Percentiles rank a stretch among this genome's conserved stretches.
phyloP scores from a whole-genome alignment of 1,140 invertebrate genomes.

The Macrostomum lignano region DNA sequence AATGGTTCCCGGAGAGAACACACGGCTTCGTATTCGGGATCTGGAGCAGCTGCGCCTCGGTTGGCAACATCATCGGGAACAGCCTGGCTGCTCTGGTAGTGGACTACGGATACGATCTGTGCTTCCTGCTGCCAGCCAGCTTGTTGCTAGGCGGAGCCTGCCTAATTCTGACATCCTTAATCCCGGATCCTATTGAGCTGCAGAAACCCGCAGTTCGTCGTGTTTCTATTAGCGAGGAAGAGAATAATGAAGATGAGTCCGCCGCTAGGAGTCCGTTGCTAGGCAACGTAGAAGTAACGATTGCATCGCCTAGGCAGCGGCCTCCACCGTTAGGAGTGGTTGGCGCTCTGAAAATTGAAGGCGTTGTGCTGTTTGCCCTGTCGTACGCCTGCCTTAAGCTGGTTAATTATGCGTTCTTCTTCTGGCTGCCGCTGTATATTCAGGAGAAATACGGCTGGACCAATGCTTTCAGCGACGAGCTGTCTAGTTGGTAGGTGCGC shows the following conservation, averaged over 20 bases:
- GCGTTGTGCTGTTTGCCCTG: slow-evolving; percentile 29
- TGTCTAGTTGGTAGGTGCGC: slow-evolving; percentile 31
- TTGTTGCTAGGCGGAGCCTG: slow-evolving; percentile 23
- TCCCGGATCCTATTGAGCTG: slow-evolving; percentile 19
- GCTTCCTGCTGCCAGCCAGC: slow-evolving; percentile 20
- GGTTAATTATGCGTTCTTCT: slow-evolving; percentile 33
- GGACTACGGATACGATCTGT: slow-evolving; percentile 28
- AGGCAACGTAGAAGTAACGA: slow-evolving; percentile 6
- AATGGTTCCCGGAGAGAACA: slow-evolving; percentile 22
- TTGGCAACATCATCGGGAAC: slow-evolving; percentile 31
- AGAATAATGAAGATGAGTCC: slow-evolving; percentile 1
- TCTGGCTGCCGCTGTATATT: slow-evolving; percentile 32
- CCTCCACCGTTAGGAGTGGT: too few species aligned
- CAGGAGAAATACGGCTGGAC: slow-evolving; percentile 19
- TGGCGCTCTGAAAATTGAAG: slow-evolving; percentile 10
- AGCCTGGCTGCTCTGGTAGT: slow-evolving; percentile 25
- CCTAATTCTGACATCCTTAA: slow-evolving; percentile 20
- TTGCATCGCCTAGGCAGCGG: too few species aligned
- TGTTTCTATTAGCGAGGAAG: neutral
- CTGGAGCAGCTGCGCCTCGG: slow-evolving; percentile 30
- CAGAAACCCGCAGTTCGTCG: slow-evolving; percentile 8
- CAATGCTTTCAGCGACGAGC: slow-evolving; percentile 24
- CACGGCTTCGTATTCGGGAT: slow-evolving; percentile 29
- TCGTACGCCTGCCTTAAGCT: slow-evolving; percentile 31
- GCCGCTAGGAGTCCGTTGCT: neutral